These are phyloP conservation scores for Xestoiulus laeticollis DNA, from an alignment of 2,888 invertebrate species.

Conservation along the genomic window DNA sequence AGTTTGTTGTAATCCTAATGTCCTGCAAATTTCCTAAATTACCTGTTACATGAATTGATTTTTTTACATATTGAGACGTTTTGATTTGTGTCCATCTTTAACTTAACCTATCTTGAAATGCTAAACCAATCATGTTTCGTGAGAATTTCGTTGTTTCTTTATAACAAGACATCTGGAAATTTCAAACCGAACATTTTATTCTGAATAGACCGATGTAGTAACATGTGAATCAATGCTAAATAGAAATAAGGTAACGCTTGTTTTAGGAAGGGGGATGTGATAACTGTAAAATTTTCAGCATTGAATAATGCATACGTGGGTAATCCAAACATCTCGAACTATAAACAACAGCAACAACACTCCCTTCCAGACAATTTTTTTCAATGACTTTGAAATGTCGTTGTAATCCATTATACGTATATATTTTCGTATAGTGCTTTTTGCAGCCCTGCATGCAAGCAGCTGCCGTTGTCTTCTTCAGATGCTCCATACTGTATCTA, in stretches of 20 bases:
- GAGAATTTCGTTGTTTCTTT: not conserved
- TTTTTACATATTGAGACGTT: no score
- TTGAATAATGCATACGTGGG: constrained; percentile 2
- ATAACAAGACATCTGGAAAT: not conserved
- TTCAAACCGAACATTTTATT: not conserved
- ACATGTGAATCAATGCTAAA: constrained; percentile 27
- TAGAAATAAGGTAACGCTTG: constrained; percentile 12
- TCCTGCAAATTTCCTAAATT: no score
- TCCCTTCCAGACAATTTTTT: constrained; percentile 8
- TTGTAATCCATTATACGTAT: constrained; percentile 32
- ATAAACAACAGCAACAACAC: constrained; percentile 27
- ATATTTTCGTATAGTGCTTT: not conserved
- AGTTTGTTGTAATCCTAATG: no score
- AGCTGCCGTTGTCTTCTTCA: not conserved
- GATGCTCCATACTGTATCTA: constrained; percentile 25
- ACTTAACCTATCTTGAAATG: no score
- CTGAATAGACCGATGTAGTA: not conserved
- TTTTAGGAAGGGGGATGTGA: not conserved
- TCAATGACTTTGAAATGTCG: not conserved
- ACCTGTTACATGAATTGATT: no score
- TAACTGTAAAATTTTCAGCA: not conserved
- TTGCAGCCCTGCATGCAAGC: not conserved
- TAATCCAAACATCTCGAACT: constrained; percentile 1
- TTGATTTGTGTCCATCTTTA: no score
- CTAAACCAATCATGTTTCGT: no score